Percentiles rank a stretch among this genome's conserved stretches.
phyloP scores from a whole-genome alignment of 2,888 invertebrate genomes.

The Drosophila prolongata region DNA sequence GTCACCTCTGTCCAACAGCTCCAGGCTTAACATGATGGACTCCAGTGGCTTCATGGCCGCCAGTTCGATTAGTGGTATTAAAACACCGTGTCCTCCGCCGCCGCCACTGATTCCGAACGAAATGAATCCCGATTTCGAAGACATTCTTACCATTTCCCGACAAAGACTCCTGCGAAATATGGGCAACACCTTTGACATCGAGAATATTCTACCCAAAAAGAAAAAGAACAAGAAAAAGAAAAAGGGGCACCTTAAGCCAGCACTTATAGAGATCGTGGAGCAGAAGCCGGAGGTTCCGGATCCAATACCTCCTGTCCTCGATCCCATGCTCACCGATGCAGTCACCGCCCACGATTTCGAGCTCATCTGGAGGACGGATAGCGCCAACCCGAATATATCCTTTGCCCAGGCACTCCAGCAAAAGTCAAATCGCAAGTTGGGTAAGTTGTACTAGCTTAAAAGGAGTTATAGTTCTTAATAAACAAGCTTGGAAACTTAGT shows the following conservation, averaged over 20 bases:
- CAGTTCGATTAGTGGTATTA: too few species aligned
- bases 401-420: background rate
- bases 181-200: background rate
- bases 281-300: too few species aligned
- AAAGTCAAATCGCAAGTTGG: background rate
- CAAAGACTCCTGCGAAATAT: background rate
- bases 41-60: background rate
- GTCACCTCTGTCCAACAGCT: slow-evolving; percentile 4
- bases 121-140: background rate
- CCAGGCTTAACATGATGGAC: background rate
- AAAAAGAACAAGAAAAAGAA: too few species aligned
- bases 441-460: slow-evolving; percentile 3
- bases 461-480: too few species aligned
- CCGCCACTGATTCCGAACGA: background rate
- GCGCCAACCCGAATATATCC: background rate
- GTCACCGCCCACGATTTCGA: background rate
- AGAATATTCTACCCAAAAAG: background rate
- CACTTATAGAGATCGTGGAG: background rate
- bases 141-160: background rate
- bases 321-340: background rate
- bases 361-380: background rate
- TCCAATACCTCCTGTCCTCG: too few species aligned
- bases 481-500: too few species aligned
- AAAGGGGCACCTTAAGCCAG: too few species aligned
- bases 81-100: background rate